phyloP scores from a whole-genome alignment of 2,888 invertebrate species.

The Cataglyphis cursor region DNA sequence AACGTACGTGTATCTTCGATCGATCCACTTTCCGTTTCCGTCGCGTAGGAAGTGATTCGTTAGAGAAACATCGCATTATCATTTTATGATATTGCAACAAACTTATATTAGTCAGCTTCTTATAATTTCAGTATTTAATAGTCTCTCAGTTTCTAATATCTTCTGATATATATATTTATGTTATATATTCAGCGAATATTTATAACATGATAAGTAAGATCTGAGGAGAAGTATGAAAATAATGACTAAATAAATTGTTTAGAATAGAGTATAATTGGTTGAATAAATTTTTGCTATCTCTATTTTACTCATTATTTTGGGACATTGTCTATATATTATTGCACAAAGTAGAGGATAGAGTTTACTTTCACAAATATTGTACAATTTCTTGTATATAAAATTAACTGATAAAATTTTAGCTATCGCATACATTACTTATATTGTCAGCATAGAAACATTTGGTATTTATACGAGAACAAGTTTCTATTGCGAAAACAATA shows the following conservation, averaged over 20 bases:
- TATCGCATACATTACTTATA: neutral
- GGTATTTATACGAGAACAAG: neutral
- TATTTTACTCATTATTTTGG: neutral
- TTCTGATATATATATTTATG: neutral
- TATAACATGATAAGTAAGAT: neutral
- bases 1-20: slow-evolving; percentile 33
- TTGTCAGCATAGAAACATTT: neutral
- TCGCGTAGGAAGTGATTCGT: slow-evolving; percentile 26
- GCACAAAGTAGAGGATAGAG: neutral
- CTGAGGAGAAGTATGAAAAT: neutral
- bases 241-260: neutral
- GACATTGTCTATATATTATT: neutral
- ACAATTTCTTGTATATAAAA: neutral
- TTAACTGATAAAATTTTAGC: neutral
- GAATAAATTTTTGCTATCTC: neutral
- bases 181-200: neutral
- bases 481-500: neutral
- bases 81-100: neutral
- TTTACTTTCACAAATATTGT: neutral
- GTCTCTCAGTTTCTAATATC: slow-evolving; percentile 7
- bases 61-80: slow-evolving; percentile 5
- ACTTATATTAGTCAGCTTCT: neutral
- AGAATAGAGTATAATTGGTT: neutral
- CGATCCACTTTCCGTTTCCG: slow-evolving; percentile 50
- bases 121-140: slow-evolving; percentile 2